A percentile compares a stretch with the other conserved stretches of the same genome.
These are phyloP conservation scores for Ctena decussata DNA, from an alignment of 2,888 invertebrate genomes.

Conservation along the genomic window DNA sequence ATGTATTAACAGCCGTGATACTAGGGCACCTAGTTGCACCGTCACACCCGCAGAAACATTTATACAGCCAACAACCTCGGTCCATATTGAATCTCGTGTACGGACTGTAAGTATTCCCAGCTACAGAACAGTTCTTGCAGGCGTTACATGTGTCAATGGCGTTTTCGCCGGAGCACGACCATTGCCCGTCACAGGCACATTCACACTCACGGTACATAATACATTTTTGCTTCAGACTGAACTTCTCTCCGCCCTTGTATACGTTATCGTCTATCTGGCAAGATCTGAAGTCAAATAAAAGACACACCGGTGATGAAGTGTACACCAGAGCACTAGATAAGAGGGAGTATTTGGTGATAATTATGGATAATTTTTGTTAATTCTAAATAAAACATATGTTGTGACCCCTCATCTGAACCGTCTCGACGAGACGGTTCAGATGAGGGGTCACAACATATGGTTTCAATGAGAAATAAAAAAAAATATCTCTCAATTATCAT, in stretches of 20 bases:
- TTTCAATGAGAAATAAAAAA: too few species aligned
- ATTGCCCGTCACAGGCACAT: conserved; percentile 70
- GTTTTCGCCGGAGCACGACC: conserved; percentile 57
- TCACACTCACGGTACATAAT: conserved; percentile 63
- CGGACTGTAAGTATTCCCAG: conserved; percentile 64
- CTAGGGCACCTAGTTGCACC: conserved; percentile 76
- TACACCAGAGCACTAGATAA: too few species aligned
- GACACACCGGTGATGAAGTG: too few species aligned
- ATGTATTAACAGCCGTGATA: conserved; percentile 49
- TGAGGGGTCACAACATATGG: too few species aligned
- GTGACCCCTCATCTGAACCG: too few species aligned
- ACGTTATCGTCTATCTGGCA: conserved; percentile 48
- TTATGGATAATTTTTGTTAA: too few species aligned
- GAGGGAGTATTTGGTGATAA: too few species aligned
- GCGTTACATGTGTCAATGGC: conserved; percentile 66
- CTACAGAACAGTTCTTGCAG: conserved; percentile 74
- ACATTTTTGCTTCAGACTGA: conserved; percentile 69
- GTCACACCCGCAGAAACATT: conserved; percentile 80
- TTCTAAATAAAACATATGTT: too few species aligned
- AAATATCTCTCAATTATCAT: too few species aligned
- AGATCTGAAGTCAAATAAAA: neutral
- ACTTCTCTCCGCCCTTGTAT: conserved; percentile 66
- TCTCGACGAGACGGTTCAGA: too few species aligned
- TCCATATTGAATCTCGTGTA: conserved; percentile 64
- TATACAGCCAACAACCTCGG: conserved; percentile 63